Evolutionary conservation across 2,113 vertebrate genomes (phyloP).

Genomic region (Oreochromis tanganicae): DNA sequence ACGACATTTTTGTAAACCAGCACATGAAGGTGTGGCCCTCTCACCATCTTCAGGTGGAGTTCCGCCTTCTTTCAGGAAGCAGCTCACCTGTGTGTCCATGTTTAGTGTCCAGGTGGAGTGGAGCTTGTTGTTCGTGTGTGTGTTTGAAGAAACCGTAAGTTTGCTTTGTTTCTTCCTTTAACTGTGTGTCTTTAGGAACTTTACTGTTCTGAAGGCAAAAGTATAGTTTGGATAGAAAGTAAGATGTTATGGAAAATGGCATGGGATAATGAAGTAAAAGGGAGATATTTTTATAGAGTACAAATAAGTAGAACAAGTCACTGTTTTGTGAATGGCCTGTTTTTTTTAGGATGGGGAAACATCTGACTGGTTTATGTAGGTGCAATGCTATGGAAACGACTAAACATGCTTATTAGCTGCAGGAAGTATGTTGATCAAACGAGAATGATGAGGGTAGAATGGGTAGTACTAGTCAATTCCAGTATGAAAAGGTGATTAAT

Average conservation of each 20-base stretch:
- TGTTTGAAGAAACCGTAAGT: neutral
- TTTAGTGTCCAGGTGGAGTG: neutral
- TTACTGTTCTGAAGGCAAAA: neutral
- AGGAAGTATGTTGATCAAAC: neutral
- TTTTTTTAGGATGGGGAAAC: neutral
- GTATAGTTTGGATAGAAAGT: neutral
- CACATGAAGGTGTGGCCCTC: neutral
- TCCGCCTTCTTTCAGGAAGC: rapidly evolving
- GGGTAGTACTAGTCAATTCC: neutral
- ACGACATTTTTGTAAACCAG: neutral
- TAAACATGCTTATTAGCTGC: neutral
- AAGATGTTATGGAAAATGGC: rapidly evolving
- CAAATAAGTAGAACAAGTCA: neutral
- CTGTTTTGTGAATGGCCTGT: neutral
- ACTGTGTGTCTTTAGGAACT: neutral
- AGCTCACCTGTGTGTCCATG: neutral
- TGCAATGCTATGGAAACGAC: neutral
- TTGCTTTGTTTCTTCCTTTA: neutral
- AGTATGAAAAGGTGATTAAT: neutral
- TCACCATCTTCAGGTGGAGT: rapidly evolving
- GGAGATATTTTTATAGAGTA: neutral
- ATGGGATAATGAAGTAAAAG: neutral
- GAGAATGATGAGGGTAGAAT: neutral
- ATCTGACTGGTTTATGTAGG: neutral
- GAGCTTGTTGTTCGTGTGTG: neutral